These are phyloP conservation scores for Astropecten irregularis DNA, from an alignment of 53 echinoderm and acorn worm species.

Conservation along the genomic window DNA sequence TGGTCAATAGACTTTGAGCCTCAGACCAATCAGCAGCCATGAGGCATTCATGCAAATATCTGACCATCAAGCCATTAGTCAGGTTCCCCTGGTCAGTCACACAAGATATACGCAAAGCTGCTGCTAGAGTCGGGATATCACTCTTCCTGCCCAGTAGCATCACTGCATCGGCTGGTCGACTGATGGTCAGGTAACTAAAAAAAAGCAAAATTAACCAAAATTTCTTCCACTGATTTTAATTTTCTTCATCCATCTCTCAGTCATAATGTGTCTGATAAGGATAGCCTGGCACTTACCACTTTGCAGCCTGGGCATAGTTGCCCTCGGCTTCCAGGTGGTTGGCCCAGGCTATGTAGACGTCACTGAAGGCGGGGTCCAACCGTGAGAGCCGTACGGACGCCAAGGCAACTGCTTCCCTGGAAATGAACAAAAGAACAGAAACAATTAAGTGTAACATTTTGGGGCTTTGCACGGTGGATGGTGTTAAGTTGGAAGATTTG, in stretches of 20 bases:
- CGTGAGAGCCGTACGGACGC: conserved; percentile 74
- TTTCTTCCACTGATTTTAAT: background rate
- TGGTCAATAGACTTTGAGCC: conserved; percentile 55
- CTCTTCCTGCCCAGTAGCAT: conserved; percentile 80
- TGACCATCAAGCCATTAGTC: conserved; percentile 68
- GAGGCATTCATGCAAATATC: conserved; percentile 77
- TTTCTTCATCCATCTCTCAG: no score
- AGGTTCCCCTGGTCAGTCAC: conserved; percentile 66
- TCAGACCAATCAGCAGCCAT: conserved; percentile 75
- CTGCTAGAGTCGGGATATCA: conserved; percentile 66
- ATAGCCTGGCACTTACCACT: conserved; percentile 73
- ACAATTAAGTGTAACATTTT: background rate
- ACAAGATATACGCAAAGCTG: conserved; percentile 79
- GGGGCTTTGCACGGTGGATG: background rate
- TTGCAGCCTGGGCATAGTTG: conserved; percentile 81
- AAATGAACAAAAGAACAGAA: background rate
- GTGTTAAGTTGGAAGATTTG: no score
- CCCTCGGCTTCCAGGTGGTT: conserved; percentile 68
- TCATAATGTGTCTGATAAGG: background rate
- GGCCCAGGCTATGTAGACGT: conserved; percentile 81
- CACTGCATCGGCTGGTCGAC: conserved; percentile 76
- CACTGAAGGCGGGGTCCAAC: conserved; percentile 69
- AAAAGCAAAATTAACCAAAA: background rate
- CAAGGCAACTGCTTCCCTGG: conserved; percentile 81
- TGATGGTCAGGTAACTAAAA: conserved; percentile 73